phyloP scores from a whole-genome alignment of 2,888 invertebrate species.

The Hetaerina titia region DNA sequence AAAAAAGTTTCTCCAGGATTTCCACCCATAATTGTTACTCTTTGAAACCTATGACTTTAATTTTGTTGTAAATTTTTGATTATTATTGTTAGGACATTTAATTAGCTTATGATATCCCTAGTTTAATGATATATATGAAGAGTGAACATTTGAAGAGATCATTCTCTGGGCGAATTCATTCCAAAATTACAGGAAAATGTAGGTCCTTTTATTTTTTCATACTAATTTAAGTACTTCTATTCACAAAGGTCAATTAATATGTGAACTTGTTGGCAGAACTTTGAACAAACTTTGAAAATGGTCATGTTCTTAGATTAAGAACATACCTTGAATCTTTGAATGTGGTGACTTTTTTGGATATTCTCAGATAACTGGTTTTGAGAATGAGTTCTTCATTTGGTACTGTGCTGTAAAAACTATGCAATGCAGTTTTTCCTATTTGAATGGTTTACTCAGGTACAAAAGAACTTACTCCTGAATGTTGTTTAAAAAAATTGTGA shows the following conservation, averaged over 20 bases:
- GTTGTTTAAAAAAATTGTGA: not conserved
- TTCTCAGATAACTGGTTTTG: not conserved
- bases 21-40: not conserved
- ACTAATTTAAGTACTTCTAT: not conserved
- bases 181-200: not conserved
- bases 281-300: too few species aligned
- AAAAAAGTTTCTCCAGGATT: not conserved
- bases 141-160: not conserved
- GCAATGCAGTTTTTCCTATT: not conserved
- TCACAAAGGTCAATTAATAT: not conserved
- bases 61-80: not conserved
- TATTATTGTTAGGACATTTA: not conserved
- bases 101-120: not conserved
- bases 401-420: not conserved
- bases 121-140: not conserved
- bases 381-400: not conserved
- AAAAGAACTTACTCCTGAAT: not conserved
- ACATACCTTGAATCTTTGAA: too few species aligned
- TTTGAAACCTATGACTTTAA: not conserved
- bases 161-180: not conserved
- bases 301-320: too few species aligned
- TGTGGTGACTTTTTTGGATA: not conserved
- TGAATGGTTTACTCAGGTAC: conserved; percentile 29
- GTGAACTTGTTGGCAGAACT: too few species aligned
- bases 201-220: not conserved